These are phyloP conservation scores for Pantala flavescens DNA, from an alignment of 1,140 invertebrate genomes.

Conservation along the genomic window DNA sequence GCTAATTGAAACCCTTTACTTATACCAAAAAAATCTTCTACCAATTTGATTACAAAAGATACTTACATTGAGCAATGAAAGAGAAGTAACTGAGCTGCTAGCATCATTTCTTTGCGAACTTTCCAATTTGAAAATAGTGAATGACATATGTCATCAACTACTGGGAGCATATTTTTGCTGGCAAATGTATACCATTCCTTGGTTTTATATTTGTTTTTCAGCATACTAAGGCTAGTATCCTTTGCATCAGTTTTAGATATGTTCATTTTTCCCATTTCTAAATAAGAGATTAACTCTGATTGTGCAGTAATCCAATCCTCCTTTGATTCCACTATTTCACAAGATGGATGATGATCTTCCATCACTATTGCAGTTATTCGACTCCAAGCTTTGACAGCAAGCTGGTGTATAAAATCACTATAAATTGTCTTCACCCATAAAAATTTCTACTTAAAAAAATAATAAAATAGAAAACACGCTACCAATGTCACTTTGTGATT, in stretches of 20 bases:
- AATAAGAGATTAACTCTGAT: slow-evolving; percentile 17
- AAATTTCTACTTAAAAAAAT: slow-evolving; percentile 25
- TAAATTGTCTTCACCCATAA: slow-evolving; percentile 15
- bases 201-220: slow-evolving; percentile 36
- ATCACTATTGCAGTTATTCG: slow-evolving; percentile 38
- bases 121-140: slow-evolving; percentile 39
- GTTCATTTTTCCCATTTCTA: slow-evolving; percentile 21
- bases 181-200: slow-evolving; percentile 45
- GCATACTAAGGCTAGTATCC: slow-evolving; percentile 31
- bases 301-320: slow-evolving; percentile 23
- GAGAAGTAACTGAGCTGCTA: slow-evolving; percentile 39
- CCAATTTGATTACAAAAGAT: too few relatives aligned
- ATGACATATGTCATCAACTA: slow-evolving; percentile 38
- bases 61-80: too few relatives aligned
- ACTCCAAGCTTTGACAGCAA: slow-evolving; percentile 39
- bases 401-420: slow-evolving; percentile 30
- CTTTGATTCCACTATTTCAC: slow-evolving; percentile 20
- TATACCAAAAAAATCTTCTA: too few relatives aligned
- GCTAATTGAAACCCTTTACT: too few relatives aligned
- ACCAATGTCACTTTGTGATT: slow-evolving; percentile 49
- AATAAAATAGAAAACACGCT: slow-evolving; percentile 25
- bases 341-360: slow-evolving; percentile 32
- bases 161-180: slow-evolving; percentile 40
- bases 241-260: too few relatives aligned
- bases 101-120: slow-evolving; percentile 44